These are phyloP conservation scores for Pelodiscus sinensis DNA, from an alignment of 2,113 vertebrate species.

Conservation along the genomic window DNA sequence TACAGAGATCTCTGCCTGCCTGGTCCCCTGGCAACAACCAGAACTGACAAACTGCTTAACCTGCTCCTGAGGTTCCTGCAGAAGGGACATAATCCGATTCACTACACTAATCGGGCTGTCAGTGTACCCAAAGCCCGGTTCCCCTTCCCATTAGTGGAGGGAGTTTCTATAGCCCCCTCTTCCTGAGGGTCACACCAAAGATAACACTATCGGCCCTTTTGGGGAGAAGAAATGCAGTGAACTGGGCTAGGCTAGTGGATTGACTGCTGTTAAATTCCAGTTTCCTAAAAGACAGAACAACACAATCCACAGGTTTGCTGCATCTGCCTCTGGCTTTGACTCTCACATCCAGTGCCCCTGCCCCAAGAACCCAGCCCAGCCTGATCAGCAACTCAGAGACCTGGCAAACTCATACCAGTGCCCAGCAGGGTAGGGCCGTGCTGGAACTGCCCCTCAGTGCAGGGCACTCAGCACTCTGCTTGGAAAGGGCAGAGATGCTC, in stretches of 20 bases:
- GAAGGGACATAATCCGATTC: neutral
- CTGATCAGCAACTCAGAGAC: too few relatives aligned
- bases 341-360: too few relatives aligned
- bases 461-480: too few relatives aligned
- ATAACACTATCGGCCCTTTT: neutral
- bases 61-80: neutral
- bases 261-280: neutral
- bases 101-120: neutral
- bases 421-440: too few relatives aligned
- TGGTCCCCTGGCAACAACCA: neutral
- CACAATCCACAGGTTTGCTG: neutral
- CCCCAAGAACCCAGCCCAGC: too few relatives aligned
- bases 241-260: too few relatives aligned
- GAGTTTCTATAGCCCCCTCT: neutral
- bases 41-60: neutral
- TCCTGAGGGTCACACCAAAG: neutral
- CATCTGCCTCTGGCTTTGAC: too few relatives aligned
- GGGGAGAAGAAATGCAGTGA: neutral
- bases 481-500: too few relatives aligned
- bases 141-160: neutral
- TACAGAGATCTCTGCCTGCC: neutral
- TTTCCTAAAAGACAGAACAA: neutral
- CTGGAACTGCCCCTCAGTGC: too few relatives aligned
- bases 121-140: neutral
- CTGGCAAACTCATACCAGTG: too few relatives aligned